phyloP scores from a whole-genome alignment of 2,888 invertebrate genomes.

The Neelides folsomi region DNA sequence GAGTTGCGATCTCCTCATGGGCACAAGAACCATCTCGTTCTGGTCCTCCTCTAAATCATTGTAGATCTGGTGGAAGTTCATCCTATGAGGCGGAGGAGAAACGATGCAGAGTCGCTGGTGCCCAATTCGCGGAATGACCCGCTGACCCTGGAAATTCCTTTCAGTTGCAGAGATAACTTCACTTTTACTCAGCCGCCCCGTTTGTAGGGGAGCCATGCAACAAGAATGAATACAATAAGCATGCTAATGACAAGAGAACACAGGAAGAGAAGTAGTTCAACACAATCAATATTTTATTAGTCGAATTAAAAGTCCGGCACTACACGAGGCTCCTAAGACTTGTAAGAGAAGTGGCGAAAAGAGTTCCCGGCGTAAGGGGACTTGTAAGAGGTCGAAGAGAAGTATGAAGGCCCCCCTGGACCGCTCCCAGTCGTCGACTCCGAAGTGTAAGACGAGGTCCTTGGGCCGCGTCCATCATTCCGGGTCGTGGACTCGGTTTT shows the following conservation, averaged over 20 bases:
- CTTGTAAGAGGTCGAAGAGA: conserved; percentile 22
- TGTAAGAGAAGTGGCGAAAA: conserved; percentile 25
- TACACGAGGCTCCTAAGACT: conserved; percentile 7
- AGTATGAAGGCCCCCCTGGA: conserved; percentile 18
- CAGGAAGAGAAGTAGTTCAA: no score
- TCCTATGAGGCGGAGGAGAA: conserved; percentile 16
- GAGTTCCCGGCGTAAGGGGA: conserved; percentile 24
- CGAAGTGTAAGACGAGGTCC: conserved; percentile 20
- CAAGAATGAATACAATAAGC: no score
- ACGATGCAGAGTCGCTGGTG: conserved; percentile 16
- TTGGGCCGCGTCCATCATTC: conserved; percentile 27
- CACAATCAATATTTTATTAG: neutral
- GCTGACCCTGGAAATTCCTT: conserved; percentile 1
- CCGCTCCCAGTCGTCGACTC: conserved; percentile 22
- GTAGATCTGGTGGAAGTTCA: conserved; percentile 12
- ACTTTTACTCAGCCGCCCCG: no score
- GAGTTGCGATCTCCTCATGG: neutral
- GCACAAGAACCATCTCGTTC: neutral
- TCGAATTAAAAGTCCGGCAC: neutral
- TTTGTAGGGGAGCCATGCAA: no score
- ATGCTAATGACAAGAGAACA: no score
- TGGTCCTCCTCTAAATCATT: conserved; percentile 16
- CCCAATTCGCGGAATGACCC: conserved; percentile 15
- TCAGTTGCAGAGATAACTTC: no score
- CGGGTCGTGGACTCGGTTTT: conserved; percentile 21